These are phyloP conservation scores for Onychorhynchus coronatus DNA, from an alignment of 2,113 vertebrate genomes.

Conservation along the genomic window DNA sequence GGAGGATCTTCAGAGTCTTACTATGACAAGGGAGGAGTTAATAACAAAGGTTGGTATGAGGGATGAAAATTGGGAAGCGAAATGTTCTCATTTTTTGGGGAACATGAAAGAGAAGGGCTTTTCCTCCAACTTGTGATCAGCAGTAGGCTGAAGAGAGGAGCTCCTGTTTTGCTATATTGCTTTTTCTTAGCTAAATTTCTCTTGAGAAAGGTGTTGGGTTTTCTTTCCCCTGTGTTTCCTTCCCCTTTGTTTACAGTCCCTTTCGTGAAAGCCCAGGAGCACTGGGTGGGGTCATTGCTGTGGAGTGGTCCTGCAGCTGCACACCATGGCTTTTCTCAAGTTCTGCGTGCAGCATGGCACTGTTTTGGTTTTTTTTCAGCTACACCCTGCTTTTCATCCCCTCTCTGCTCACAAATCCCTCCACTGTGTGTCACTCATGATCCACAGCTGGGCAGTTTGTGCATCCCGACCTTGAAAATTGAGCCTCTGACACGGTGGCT, in stretches of 20 bases:
- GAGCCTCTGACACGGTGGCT: neutral
- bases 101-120: fast-evolving
- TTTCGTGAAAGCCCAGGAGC: neutral
- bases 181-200: neutral
- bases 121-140: neutral
- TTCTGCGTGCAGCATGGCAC: neutral
- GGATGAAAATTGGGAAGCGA: neutral
- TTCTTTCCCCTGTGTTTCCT: neutral
- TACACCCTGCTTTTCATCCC: neutral
- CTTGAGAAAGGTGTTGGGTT: fast-evolving
- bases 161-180: neutral
- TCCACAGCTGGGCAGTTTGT: neutral
- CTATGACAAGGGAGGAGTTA: neutral
- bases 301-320: neutral
- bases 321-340: neutral
- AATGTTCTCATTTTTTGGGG: neutral
- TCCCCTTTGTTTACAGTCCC: neutral
- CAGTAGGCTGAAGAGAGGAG: neutral
- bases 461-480: neutral
- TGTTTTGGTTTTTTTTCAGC: neutral
- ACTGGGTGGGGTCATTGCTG: neutral
- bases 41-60: neutral
- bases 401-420: neutral
- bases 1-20: neutral
- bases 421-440: neutral